Conservation (phyloP, 2,797 vertebrate genomes). For the Pygocentrus nattereri region DNA sequence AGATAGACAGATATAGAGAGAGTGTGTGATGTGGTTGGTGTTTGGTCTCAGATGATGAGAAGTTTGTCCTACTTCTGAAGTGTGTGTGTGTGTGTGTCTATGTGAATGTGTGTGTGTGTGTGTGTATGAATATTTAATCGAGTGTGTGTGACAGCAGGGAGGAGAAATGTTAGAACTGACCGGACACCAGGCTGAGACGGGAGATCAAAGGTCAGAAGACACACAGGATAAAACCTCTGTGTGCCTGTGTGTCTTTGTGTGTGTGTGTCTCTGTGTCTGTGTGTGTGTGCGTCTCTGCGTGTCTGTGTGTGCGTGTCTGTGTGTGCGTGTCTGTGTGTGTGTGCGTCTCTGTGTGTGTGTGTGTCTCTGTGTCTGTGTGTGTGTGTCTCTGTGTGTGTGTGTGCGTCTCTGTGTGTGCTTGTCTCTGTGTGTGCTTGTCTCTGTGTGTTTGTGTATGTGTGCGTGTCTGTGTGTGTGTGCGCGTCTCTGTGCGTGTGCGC, state of each 20-base stretch:
- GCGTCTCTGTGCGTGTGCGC: conserved; percentile 36
- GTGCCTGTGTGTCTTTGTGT: conserved; percentile 22
- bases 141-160: not conserved
- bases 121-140: conserved; percentile 3
- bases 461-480: conserved; percentile 21
- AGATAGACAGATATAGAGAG: not conserved
- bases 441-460: conserved; percentile 35
- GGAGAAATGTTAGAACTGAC: not conserved
- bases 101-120: no score
- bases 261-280: conserved; percentile 38
- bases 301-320: conserved; percentile 16
- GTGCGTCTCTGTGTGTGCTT: not conserved
- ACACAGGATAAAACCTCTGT: not conserved
- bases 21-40: not conserved
- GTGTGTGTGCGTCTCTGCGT: no score
- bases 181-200: not conserved
- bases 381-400: conserved; percentile 37
- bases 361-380: conserved; percentile 23
- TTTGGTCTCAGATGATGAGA: not conserved
- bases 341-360: no score
- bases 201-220: not conserved
- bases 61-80: conserved; percentile 17
- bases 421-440: conserved; percentile 26
- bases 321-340: conserved; percentile 37
- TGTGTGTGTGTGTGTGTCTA: not conserved